Conservation (phyloP, 2,888 invertebrate species). For the Apamea monoglypha region DNA sequence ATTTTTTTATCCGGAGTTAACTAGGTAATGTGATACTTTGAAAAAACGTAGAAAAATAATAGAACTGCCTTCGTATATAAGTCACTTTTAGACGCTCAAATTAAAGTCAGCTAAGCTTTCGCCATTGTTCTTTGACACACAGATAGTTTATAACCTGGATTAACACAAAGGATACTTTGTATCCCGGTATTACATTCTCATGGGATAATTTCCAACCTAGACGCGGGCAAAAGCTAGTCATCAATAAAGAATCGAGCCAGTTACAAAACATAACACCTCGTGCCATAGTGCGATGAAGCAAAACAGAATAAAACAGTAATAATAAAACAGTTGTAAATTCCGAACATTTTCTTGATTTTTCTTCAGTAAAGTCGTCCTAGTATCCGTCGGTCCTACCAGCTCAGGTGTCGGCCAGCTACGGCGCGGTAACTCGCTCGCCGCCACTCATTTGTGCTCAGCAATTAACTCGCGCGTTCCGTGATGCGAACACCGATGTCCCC, state of each 20-base stretch:
- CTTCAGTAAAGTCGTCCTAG: conserved; percentile 3
- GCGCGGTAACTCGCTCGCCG: conserved; percentile 75
- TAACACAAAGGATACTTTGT: too few relatives aligned
- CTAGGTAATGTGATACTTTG: too few relatives aligned
- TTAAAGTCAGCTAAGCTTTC: too few relatives aligned
- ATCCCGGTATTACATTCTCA: too few relatives aligned
- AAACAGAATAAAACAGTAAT: not conserved
- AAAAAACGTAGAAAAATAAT: too few relatives aligned
- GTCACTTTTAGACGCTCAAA: too few relatives aligned
- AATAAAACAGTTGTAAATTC: not conserved
- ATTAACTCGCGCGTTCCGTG: conserved; percentile 85
- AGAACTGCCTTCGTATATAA: too few relatives aligned
- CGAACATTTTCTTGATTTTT: not conserved
- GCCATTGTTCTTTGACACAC: too few relatives aligned
- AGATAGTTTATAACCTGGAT: too few relatives aligned
- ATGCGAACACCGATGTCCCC: conserved; percentile 71
- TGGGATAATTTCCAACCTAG: too few relatives aligned
- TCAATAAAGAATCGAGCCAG: not conserved
- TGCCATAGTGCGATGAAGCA: not conserved
- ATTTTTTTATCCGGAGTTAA: too few relatives aligned
- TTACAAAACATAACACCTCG: not conserved
- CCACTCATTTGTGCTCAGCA: conserved; percentile 87
- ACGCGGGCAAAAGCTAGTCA: not conserved
- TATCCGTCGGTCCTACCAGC: conserved; percentile 67
- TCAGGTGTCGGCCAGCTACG: conserved; percentile 81